Base-by-base conservation (phyloP, 2,797 vertebrate genomes). In the Pipistrellus pygmaeus region DNA sequence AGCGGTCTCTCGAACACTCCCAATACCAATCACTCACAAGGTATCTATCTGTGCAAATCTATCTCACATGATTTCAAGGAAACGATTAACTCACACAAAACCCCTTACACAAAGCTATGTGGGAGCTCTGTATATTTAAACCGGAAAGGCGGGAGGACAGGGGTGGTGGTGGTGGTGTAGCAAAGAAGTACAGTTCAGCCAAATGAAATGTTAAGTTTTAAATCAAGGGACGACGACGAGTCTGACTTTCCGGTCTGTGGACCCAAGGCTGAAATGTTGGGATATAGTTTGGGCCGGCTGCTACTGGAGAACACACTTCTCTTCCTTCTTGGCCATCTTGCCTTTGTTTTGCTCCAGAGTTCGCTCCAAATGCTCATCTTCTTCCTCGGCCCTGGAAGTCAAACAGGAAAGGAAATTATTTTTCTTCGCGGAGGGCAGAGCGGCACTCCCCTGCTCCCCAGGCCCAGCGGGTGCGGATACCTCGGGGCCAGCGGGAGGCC, bases 341-440 rank as follows among this genome's bases (percentile, higher is more conserved):
- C 99, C 99, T 99, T 99, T 99, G 99, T 99, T 99, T 98, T 99
- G 99, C 98, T 99, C 99, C 97, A 99, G 99, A 97, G 99, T 99
- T 98, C 99, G 98, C 98, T 99, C 99, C 98, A 99, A 99, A 98
- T 99, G 99, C 97, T 99, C 99, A 94, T 99, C 99, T 98, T 99
- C 99, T 97, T 99, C 99, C 98, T 99, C 99, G 12, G 99, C 99
- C 98, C 99, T 99, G 97, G 96, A 94, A 95, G 69, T 98, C 93
- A 97, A 85, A 97, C 73, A 97, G 84, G 96, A 96, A 96, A 95
- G 48, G 89, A 62, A 96, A 95, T 97, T 88, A 96, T 92, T 96
- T 91, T 95, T 91, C 62, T 72, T 88, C 62, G 0, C 55, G 64
- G 72, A 93, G 75, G 68, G 35, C 84, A 89, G 76, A 64, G 77